These are phyloP conservation scores for Stictocephala bisonia DNA, from an alignment of 2,888 invertebrate species.

Conservation along the genomic window DNA sequence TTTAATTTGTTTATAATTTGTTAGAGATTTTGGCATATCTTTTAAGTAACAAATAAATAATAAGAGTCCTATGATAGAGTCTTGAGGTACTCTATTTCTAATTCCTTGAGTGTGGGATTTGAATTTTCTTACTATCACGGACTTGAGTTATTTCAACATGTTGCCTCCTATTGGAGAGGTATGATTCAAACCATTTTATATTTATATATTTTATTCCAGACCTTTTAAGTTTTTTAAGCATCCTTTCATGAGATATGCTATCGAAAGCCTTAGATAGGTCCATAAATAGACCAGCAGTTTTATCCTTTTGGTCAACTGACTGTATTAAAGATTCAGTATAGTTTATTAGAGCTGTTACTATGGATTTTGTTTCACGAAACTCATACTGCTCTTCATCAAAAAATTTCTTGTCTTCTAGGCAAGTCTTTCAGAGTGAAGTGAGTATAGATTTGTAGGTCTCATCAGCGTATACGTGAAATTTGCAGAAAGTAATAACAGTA, in stretches of 20 bases:
- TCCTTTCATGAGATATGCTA: slow-evolving; percentile 1
- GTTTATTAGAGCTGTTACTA: neutral
- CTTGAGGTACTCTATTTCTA: no score
- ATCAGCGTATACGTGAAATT: no score
- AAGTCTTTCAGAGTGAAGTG: no score
- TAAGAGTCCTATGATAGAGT: neutral
- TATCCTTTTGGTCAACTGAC: neutral
- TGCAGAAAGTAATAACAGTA: no score
- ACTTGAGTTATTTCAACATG: neutral
- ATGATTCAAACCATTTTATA: slow-evolving; percentile 13
- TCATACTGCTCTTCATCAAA: no score
- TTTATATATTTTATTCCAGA: neutral
- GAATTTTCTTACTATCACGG: no score
- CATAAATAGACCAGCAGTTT: slow-evolving; percentile 9
- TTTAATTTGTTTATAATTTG: neutral
- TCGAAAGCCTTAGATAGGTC: slow-evolving; percentile 6
- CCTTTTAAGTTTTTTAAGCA: neutral
- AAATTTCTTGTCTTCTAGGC: no score
- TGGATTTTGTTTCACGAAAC: no score
- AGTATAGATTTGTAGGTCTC: no score
- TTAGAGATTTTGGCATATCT: slow-evolving; percentile 3
- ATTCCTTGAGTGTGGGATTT: neutral
- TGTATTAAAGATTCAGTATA: slow-evolving; percentile 5
- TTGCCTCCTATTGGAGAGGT: neutral
- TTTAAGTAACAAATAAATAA: slow-evolving; percentile 13